Base-by-base conservation (phyloP, 1,140 invertebrate genomes). In the Lanistes nyassanus region DNA sequence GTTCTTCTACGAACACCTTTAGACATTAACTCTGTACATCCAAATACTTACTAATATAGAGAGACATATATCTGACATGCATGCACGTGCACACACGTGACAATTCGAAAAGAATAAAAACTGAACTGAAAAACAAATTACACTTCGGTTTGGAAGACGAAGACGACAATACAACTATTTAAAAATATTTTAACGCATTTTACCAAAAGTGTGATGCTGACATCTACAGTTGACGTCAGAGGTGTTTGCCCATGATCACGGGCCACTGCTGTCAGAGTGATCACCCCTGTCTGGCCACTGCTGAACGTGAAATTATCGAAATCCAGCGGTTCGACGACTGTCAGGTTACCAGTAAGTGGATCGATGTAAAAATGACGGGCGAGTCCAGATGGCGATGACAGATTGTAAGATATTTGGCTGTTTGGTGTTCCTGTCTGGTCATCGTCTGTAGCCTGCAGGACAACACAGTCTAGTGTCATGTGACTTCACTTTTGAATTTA, bases 401-500 rank as follows among this genome's bases (percentile, higher is more conserved):
- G 39, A 6, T 21, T 65, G 71, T 77, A 83, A n/a, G 58, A 53
- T 9, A 83, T 69, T 26, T 73, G 16, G 42, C 77, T 78, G 76
- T 83, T 83, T 23, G 58, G 71, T 29, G 78, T 77, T 31, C 76
- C 70, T 58, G 76, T 67, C 65, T 79, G 60, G 67, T 83, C 82
- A 55, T 74, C 77, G 70, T 83, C 82, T 23, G 51, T 75, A 13
- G 82, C 82, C 82, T 83, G 37, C 37, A 0, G 29, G 13, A 31
- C 42, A 74, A 53, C 31, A 39, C 64, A 58, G 34, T 36, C 16
- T 55, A 29, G 67, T 21, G 68, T 70, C 65, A 64, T 75, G 97
- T 96, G 76, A 93, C 95, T 11, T 58, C 23, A 58, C 5, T 21
- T 58, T 58, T 23, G 2, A 58, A 1, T 97, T 91, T 0, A 96